A percentile compares a stretch with the other conserved stretches of the same genome.
These are phyloP conservation scores for Lucilia cuprina DNA, from an alignment of 1,140 invertebrate species.

Conservation along the genomic window DNA sequence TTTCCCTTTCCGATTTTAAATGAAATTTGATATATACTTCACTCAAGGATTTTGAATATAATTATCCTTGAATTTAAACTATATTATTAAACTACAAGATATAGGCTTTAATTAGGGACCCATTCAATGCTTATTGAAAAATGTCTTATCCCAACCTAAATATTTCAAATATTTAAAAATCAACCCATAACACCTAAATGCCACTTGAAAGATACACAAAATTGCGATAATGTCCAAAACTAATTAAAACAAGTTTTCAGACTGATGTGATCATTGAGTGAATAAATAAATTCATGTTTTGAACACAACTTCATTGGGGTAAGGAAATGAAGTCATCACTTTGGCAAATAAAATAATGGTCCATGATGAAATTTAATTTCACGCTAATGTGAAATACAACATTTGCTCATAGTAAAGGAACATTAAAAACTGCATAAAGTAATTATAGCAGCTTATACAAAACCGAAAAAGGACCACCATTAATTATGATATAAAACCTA, in stretches of 20 bases:
- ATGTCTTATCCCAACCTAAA: no score
- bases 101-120: no score
- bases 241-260: conserved; percentile 13
- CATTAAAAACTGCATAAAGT: not conserved
- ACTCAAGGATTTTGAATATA: no score
- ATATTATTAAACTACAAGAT: no score
- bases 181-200: not conserved
- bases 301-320: not conserved
- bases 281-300: not conserved
- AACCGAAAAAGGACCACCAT: not conserved
- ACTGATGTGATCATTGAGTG: not conserved
- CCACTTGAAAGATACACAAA: not conserved
- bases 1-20: no score
- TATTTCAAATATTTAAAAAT: no score
- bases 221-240: conserved; percentile 2
- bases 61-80: no score
- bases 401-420: conserved; percentile 12
- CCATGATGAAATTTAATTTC: conserved; percentile 26
- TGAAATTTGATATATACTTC: no score
- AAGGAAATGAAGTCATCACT: conserved; percentile 22
- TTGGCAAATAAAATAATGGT: conserved; percentile 16
- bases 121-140: no score
- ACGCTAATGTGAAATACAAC: conserved; percentile 25
- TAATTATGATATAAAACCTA: not conserved
- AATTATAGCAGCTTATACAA: not conserved